A percentile compares a stretch with the other conserved stretches of the same genome.
These are phyloP conservation scores for Novumbra hubbsi DNA, from an alignment of 2,797 vertebrate genomes.

Conservation along the genomic window DNA sequence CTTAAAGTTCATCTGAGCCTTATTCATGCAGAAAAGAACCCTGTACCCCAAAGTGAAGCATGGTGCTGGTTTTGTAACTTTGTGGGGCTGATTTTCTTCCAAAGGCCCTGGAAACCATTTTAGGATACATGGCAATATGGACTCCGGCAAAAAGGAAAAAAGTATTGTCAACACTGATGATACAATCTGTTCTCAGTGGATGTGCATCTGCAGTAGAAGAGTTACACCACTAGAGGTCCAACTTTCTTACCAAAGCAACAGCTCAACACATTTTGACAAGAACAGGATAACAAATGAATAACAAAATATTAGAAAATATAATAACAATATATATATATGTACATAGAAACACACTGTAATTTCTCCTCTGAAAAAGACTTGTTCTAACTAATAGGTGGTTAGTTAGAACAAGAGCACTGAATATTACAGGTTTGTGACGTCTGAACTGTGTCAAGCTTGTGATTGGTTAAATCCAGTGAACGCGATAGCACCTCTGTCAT, in stretches of 20 bases:
- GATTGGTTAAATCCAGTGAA: slow-evolving; percentile 11
- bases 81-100: too few species aligned
- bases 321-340: not conserved
- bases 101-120: too few species aligned
- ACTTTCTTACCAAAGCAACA: not conserved
- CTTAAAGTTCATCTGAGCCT: too few species aligned
- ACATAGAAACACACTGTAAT: not conserved
- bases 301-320: not conserved
- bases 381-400: too few species aligned
- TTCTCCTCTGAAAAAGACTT: not conserved
- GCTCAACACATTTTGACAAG: not conserved
- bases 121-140: too few species aligned
- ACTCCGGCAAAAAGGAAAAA: not conserved
- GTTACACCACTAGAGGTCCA: not conserved
- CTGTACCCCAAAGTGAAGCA: too few species aligned
- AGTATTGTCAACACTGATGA: not conserved
- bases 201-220: not conserved
- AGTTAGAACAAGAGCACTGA: not conserved
- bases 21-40: too few species aligned
- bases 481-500: not conserved
- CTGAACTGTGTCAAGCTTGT: slow-evolving; percentile 1
- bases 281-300: not conserved
- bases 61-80: too few species aligned
- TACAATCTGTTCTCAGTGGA: not conserved
- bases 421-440: not conserved